These are phyloP conservation scores for Promerops cafer DNA, from an alignment of 2,113 vertebrate genomes.

Conservation along the genomic window DNA sequence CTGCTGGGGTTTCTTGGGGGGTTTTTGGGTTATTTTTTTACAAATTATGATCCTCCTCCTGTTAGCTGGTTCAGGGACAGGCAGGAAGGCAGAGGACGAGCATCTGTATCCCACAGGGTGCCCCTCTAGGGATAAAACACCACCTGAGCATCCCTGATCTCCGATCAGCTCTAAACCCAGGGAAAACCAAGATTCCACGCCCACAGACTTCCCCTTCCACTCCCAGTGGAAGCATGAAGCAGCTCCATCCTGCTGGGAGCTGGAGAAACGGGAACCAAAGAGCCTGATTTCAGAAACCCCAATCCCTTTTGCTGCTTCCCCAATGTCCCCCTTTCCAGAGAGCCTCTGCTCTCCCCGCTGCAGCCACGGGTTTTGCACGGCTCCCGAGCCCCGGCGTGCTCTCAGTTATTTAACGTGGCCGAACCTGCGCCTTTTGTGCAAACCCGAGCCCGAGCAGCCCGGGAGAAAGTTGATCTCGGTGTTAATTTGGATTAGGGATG, in stretches of 20 bases:
- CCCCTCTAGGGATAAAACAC: accelerated
- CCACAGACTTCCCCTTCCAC: too few species aligned
- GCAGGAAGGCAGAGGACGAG: neutral
- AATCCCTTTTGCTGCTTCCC: neutral
- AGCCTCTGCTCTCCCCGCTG: neutral
- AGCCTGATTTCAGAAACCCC: neutral
- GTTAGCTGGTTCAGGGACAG: neutral
- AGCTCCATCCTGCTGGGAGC: neutral
- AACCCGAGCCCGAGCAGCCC: conserved; percentile 9
- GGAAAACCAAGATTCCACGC: neutral
- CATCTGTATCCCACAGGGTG: too few species aligned
- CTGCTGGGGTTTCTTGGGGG: neutral
- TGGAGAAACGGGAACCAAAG: neutral
- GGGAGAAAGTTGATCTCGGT: conserved; percentile 15
- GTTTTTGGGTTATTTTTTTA: accelerated
- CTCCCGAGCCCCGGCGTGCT: neutral
- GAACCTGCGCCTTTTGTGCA: neutral
- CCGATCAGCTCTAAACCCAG: neutral
- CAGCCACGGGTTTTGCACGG: neutral
- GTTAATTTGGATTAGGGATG: conserved; percentile 48
- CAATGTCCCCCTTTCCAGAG: neutral
- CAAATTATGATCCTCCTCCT: neutral
- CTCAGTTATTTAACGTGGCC: neutral
- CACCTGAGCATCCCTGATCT: accelerated
- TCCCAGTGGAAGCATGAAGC: neutral